Conservation (phyloP, 2,888 invertebrate genomes). For the Caenorhabditis panamensis region DNA sequence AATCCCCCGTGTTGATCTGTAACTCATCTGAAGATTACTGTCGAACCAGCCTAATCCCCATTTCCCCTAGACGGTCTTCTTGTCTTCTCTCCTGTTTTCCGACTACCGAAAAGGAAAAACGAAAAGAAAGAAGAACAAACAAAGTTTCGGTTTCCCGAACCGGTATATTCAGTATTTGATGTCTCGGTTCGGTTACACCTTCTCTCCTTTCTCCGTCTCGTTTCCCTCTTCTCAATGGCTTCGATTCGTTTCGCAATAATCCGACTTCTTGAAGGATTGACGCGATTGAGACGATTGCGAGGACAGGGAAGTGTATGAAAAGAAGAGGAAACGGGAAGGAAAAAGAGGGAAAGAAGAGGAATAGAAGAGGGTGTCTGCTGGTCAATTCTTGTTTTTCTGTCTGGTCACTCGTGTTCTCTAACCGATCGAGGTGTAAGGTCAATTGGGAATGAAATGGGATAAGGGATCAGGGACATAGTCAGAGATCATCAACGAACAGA, state of each 20-base stretch:
- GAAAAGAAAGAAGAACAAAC: not conserved
- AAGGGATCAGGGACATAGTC: too few species aligned
- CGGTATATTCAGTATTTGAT: not conserved
- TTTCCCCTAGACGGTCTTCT: too few species aligned
- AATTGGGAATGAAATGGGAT: too few species aligned
- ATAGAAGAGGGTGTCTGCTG: not conserved
- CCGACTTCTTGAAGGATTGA: not conserved
- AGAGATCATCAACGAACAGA: too few species aligned
- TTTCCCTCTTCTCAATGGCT: not conserved
- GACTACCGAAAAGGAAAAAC: too few species aligned
- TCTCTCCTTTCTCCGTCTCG: slow-evolving; percentile 4
- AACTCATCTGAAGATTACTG: too few species aligned
- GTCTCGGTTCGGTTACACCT: not conserved
- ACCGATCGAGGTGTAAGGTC: too few species aligned
- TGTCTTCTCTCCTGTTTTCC: too few species aligned
- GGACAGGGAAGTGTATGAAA: not conserved
- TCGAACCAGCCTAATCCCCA: too few species aligned
- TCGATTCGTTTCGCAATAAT: slow-evolving; percentile 9
- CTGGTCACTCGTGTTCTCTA: too few species aligned
- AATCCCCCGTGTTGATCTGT: too few species aligned
- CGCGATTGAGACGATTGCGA: not conserved
- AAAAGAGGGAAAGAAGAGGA: not conserved
- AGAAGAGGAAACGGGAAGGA: not conserved
- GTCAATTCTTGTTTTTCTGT: too few species aligned
- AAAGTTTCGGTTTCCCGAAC: not conserved